Conservation (phyloP, 37 sponge, comb jelly and placozoan species). For the Agelas oroides region DNA sequence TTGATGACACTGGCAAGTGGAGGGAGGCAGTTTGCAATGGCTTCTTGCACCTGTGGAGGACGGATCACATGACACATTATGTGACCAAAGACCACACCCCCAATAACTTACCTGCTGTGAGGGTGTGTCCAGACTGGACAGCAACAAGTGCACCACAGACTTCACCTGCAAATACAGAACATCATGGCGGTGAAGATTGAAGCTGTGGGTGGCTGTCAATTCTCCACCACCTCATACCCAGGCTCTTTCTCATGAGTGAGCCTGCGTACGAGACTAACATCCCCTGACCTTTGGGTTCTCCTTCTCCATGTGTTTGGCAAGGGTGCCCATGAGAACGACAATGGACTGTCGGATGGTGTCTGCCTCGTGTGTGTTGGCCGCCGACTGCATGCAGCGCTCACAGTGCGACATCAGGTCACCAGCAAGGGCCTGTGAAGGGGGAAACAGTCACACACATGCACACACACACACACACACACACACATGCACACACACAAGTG, state of each 20-base stretch:
- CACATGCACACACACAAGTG: too few species aligned
- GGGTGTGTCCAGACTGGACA: slow-evolving; percentile 93
- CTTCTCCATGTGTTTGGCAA: slow-evolving; percentile 93
- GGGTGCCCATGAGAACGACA: slow-evolving; percentile 95
- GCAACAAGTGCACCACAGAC: slow-evolving; percentile 82
- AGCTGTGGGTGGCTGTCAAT: too few species aligned
- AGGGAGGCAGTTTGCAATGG: slow-evolving; percentile 92
- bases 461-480: too few species aligned
- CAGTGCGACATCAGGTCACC: slow-evolving; percentile 81
- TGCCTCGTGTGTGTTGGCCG: slow-evolving; percentile 60
- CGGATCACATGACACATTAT: too few species aligned
- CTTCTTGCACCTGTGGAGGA: slow-evolving; percentile 82
- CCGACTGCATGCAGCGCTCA: slow-evolving; percentile 75
- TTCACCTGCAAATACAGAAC: slow-evolving; percentile 64
- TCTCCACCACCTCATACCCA: too few species aligned
- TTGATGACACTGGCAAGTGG: slow-evolving; percentile 87
- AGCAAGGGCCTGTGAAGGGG: slow-evolving; percentile 59
- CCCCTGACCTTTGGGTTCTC: slow-evolving; percentile 81
- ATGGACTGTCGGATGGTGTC: slow-evolving; percentile 86
- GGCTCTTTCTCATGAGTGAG: too few species aligned
- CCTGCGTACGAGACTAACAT: too few species aligned
- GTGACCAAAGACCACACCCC: too few species aligned
- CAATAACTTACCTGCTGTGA: slow-evolving; percentile 71
- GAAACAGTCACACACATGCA: too few species aligned
- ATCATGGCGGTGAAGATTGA: too few species aligned